Base-by-base conservation (phyloP, 2,113 vertebrate species). In the Anarrhichthys ocellatus region DNA sequence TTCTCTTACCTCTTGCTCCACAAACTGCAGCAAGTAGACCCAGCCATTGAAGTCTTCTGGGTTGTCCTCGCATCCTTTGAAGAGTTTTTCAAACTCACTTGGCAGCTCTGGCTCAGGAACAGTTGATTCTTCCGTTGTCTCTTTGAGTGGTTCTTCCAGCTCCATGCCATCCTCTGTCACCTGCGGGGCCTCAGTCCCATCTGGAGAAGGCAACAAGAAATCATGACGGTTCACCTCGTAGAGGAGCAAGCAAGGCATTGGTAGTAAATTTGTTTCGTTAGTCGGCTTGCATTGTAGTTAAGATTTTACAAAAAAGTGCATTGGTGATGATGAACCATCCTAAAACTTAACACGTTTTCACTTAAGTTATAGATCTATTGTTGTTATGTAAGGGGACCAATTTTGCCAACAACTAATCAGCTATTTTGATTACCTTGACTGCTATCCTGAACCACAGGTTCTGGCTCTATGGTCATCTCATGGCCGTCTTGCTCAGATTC, bases 1-100 rank as follows among this genome's bases (percentile, higher is more conserved):
- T 46, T 61, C 7, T 93, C 95, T 95, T 75, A 99, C 99, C 97
- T 99, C 99, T 93, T 99, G 99, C 90, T 99, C 99, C 20, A 98
- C 96, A 52, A 98, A 98, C 81, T 99, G 98, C 83, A 99, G 95
- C 8, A 99, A 94, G 91, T 99, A 98, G 1, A 99, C 98, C 99
- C 99, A 99, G 58, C 96, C 96, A 5, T 98, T 98, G 94, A 99
- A 99, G 92, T 99, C 99, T 80, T 99, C 98, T 22, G 97, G 96
- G 83, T 97, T 98, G n/a, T 96, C 97, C 83, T 98, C 96, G 38
- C 98, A 96, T 1, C 96, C 97, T 90, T 97, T 99, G 85, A 95
- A 97, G 85, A 98, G 97, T 81, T 96, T 98, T 58, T 99, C 99
- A 93, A 96, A 99, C 69, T 99, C 99, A 18, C 94, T 85, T 61